phyloP scores from a whole-genome alignment of 2,888 invertebrate species.

The Abscondita cerata region DNA sequence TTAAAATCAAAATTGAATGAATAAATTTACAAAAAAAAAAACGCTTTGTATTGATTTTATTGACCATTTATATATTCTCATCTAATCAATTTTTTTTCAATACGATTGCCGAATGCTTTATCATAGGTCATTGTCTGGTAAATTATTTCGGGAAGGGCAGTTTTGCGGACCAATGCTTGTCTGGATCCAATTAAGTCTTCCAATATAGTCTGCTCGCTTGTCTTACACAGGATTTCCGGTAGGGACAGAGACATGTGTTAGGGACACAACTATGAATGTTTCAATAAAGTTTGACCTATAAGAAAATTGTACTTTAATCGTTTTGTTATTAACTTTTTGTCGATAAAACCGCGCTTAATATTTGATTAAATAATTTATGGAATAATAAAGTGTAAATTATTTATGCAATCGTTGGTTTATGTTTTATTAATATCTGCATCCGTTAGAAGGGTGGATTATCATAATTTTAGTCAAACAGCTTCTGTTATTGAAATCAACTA shows the following conservation, averaged over 20 bases:
- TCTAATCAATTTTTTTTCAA: neutral
- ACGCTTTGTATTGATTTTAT: no score
- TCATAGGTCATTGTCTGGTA: no score
- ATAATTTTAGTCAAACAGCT: conserved; percentile 26
- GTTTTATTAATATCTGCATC: conserved; percentile 21
- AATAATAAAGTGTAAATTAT: conserved; percentile 16
- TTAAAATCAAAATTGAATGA: no score
- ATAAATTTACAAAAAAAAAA: no score
- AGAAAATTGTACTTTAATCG: neutral
- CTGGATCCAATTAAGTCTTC: conserved; percentile 32
- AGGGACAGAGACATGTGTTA: conserved; percentile 20
- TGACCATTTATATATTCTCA: no score
- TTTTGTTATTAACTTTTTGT: neutral
- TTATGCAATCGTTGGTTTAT: conserved; percentile 16
- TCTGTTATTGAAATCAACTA: conserved; percentile 19
- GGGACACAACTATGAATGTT: neutral
- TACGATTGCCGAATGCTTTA: no score
- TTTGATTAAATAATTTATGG: conserved; percentile 17
- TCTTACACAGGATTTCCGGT: conserved; percentile 32
- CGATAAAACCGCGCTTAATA: conserved; percentile 7
- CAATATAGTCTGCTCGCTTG: conserved; percentile 27
- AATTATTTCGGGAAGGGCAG: conserved; percentile 22
- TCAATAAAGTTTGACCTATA: conserved; percentile 15
- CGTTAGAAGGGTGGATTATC: conserved; percentile 10
- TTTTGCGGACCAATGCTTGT: conserved; percentile 25